Conservation (phyloP, 2,113 vertebrate species). For the Brachyistius frenatus region DNA sequence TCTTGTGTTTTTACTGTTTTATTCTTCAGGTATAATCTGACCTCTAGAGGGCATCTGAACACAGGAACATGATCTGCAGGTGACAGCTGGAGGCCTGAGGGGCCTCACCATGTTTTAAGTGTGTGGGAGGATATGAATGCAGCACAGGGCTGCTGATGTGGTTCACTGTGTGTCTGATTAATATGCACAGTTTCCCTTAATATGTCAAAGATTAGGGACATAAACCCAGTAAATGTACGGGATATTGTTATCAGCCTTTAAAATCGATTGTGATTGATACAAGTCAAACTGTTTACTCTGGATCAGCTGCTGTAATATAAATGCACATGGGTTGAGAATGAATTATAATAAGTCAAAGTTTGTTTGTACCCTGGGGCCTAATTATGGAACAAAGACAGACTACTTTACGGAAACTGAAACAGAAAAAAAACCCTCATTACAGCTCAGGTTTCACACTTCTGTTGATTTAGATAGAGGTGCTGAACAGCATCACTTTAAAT, state of each 20-base stretch:
- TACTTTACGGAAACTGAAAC: conserved; percentile 5
- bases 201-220: too few relatives aligned
- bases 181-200: not conserved
- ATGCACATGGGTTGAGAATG: not conserved
- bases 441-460: not conserved
- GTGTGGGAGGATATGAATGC: not conserved
- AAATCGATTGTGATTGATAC: not conserved
- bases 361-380: not conserved
- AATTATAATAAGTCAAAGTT: not conserved
- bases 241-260: not conserved
- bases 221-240: not conserved
- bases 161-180: not conserved
- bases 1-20: not conserved
- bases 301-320: not conserved
- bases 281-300: not conserved
- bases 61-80: not conserved
- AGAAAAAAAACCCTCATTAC: not conserved
- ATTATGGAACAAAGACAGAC: not conserved
- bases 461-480: not conserved
- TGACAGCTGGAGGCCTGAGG: not conserved
- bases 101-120: not conserved
- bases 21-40: not conserved
- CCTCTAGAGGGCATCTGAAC: conserved; percentile 56
- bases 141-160: not conserved
- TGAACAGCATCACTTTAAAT: not conserved